Conservation (phyloP, 2,797 vertebrate species). For the Salmo trutta region DNA sequence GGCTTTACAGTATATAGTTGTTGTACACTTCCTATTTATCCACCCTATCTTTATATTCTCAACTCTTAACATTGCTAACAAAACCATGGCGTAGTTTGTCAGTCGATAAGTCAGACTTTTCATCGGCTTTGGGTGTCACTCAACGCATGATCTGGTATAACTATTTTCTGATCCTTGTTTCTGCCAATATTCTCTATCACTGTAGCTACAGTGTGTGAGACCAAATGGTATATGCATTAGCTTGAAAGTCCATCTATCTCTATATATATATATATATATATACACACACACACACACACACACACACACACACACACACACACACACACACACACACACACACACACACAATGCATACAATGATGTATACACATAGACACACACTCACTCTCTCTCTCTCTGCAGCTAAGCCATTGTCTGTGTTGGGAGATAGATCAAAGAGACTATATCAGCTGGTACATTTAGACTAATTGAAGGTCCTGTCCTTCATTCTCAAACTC, state of each 20-base stretch:
- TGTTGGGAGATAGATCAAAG: too few relatives aligned
- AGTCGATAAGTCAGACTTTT: slow-evolving; percentile 18
- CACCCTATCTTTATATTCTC: slow-evolving; percentile 10
- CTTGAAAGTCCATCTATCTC: slow-evolving; percentile 16
- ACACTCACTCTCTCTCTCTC: neutral
- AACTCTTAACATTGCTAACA: slow-evolving; percentile 26
- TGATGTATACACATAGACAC: too few relatives aligned
- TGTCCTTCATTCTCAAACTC: slow-evolving; percentile 48
- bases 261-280: slow-evolving; percentile 42
- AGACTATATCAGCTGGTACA: too few relatives aligned
- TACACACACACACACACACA: slow-evolving; percentile 8
- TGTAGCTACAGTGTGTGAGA: neutral
- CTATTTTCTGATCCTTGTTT: slow-evolving; percentile 26
- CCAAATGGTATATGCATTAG: slow-evolving; percentile 39
- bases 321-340: slow-evolving; percentile 13
- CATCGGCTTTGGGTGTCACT: slow-evolving; percentile 14
- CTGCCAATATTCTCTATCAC: slow-evolving; percentile 25
- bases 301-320: neutral
- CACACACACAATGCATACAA: too few relatives aligned
- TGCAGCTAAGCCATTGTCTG: too few relatives aligned
- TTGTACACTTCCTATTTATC: slow-evolving; percentile 12
- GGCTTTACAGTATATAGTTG: slow-evolving; percentile 35
- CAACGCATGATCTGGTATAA: slow-evolving; percentile 8
- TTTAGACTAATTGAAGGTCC: too few relatives aligned
- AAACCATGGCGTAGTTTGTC: slow-evolving; percentile 3